Evolutionary conservation across 2,113 vertebrate species (phyloP).

Genomic region (Platichthys flesus): DNA sequence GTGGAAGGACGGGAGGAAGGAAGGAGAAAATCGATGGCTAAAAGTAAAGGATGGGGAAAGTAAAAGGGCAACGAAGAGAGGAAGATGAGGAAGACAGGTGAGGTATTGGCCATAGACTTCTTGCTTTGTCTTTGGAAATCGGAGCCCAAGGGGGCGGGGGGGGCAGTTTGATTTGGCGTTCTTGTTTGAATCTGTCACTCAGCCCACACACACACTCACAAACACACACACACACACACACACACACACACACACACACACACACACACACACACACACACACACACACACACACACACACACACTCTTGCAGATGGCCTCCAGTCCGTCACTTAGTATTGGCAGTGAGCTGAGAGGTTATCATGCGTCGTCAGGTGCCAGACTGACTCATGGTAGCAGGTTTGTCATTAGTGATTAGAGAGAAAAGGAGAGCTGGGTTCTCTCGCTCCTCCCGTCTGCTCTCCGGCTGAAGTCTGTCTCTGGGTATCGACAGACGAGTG

Average conservation of each 20-base stretch:
- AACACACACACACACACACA: conserved; percentile 23
- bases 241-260: conserved; percentile 21
- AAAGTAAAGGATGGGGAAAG: conserved; percentile 56
- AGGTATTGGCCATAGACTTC: conserved; percentile 57
- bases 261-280: conserved; percentile 20
- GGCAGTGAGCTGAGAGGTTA: conserved; percentile 70
- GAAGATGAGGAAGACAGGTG: conserved; percentile 54
- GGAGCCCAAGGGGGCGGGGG: conserved; percentile 47
- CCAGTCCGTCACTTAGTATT: conserved; percentile 59
- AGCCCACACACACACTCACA: conserved; percentile 21
- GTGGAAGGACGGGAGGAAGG: conserved; percentile 20
- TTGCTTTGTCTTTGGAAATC: conserved; percentile 70
- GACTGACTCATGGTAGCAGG: conserved; percentile 67
- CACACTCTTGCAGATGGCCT: conserved; percentile 29
- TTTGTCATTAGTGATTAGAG: conserved; percentile 82
- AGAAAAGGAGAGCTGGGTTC: conserved; percentile 51
- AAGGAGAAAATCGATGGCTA: conserved; percentile 63
- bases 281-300: conserved; percentile 15
- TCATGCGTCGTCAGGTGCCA: conserved; percentile 72
- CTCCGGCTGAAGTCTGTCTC: conserved; percentile 70
- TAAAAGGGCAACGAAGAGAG: conserved; percentile 51
- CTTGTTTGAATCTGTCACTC: conserved; percentile 72
- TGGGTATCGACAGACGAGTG: conserved; percentile 72
- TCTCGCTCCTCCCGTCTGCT: conserved; percentile 44
- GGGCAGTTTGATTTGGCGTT: conserved; percentile 61